These are phyloP conservation scores for Fregetta grallaria DNA, from an alignment of 2,113 vertebrate species.

Conservation along the genomic window DNA sequence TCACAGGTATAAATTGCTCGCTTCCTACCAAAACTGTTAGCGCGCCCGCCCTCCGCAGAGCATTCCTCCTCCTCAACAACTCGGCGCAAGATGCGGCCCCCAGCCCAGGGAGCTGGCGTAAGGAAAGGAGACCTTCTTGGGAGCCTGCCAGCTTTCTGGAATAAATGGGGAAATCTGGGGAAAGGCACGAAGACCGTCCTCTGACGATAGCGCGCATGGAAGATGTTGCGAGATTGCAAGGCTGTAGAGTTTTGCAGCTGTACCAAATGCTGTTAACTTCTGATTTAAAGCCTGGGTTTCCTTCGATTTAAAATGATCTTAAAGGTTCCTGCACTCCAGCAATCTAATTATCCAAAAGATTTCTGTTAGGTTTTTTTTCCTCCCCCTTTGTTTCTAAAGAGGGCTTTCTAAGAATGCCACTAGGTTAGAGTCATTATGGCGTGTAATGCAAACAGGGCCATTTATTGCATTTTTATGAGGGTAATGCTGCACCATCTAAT, in stretches of 20 bases:
- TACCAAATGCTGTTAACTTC: neutral
- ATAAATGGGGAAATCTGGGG: neutral
- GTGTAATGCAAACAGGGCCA: constrained; percentile 38
- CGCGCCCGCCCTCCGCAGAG: neutral
- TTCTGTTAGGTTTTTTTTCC: constrained; percentile 18
- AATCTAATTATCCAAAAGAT: constrained; percentile 69
- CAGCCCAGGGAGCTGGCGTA: accelerated
- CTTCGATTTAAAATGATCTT: constrained; percentile 41
- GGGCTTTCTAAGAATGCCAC: constrained; percentile 53
- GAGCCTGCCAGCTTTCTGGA: neutral
- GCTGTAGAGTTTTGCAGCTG: neutral
- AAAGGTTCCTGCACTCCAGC: constrained; percentile 46
- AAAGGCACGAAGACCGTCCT: neutral
- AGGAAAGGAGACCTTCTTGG: neutral
- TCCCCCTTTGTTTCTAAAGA: constrained; percentile 37
- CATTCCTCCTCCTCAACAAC: accelerated
- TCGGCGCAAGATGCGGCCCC: accelerated
- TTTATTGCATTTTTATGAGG: constrained; percentile 72
- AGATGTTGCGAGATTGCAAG: neutral
- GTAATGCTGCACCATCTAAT: constrained; percentile 50
- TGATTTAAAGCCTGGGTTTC: constrained; percentile 1
- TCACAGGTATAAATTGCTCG: accelerated
- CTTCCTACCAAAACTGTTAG: accelerated
- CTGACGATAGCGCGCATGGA: neutral
- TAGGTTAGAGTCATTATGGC: constrained; percentile 56